Base-by-base conservation (phyloP, 2,113 vertebrate genomes). In the Apodemus sylvaticus region DNA sequence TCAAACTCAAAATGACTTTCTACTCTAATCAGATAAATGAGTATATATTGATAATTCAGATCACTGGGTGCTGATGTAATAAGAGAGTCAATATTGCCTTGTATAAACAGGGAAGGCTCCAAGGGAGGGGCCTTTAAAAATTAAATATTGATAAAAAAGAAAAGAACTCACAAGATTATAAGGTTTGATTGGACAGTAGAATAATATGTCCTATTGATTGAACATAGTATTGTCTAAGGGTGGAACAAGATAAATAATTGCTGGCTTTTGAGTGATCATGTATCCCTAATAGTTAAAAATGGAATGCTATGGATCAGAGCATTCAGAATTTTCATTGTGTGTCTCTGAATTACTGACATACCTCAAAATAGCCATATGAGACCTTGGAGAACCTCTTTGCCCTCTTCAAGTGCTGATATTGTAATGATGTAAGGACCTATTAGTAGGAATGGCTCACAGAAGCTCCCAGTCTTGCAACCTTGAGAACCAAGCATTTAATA, bases 391-490 rank as follows among this genome's bases (percentile, higher is more conserved):
- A 8, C 1, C 12, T 12, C 34, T 22, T 22, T 16, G 34, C 8
- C 36, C 7, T 71, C 31, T 9, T 55, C 22, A 71, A 39, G 3
- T 34, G 2, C 42, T 82, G 13, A 53, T 71, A 8, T 70, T 22
- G 7, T n/a, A 39, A 55, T 71, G 66, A 71, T 24, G 4, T 71
- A 39, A 55, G 24, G 2, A 31, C 51, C 5, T 58, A 16, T 39
- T 14, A 12, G 14, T 73, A 55, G 34, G 8, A 42, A 42, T 29
- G 2, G 8, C 39, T 1, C 7, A 19, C 24, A 58, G 24, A 29
- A 31, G 14, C 68, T 55, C 24, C 16, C 13, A 73, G 0, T 31
- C 14, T 39, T 29, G 8, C 7, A 9, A 29, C 2, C 0, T 1
- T 39, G 66, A 26, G 48, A 68, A 53, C 10, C 31, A 87, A 39